Conservation (phyloP, 2,113 vertebrate genomes). For the Diadophis punctatus region DNA sequence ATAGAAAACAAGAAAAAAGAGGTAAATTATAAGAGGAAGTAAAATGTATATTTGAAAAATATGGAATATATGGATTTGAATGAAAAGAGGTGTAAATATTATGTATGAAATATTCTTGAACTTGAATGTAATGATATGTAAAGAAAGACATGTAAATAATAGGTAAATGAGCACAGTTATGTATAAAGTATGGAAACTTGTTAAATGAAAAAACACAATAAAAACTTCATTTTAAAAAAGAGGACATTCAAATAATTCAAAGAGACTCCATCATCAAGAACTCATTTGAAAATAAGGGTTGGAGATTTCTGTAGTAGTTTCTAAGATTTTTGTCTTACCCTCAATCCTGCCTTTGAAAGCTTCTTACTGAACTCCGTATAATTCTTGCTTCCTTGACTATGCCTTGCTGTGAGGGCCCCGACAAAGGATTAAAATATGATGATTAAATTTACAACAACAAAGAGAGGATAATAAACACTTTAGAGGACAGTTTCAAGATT, state of each 20-base stretch:
- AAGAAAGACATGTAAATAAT: too few relatives aligned
- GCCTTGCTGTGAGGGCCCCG: background rate
- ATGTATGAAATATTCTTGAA: too few relatives aligned
- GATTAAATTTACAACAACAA: background rate
- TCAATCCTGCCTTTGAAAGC: background rate
- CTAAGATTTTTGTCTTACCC: background rate
- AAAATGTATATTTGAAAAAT: too few relatives aligned
- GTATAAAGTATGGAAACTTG: too few relatives aligned
- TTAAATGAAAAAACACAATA: too few relatives aligned
- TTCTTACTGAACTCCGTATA: background rate
- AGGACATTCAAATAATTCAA: background rate
- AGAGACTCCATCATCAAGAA: background rate
- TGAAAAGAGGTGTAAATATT: too few relatives aligned
- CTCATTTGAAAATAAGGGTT: background rate
- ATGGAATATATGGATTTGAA: too few relatives aligned
- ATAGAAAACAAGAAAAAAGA: too few relatives aligned
- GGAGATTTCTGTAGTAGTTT: background rate
- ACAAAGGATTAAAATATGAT: background rate
- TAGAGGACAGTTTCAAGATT: background rate
- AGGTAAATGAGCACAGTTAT: too few relatives aligned
- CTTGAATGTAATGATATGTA: too few relatives aligned
- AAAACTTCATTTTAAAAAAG: too few relatives aligned
- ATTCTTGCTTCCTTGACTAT: background rate
- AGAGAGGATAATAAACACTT: background rate
- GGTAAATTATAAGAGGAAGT: too few relatives aligned